A percentile compares a stretch with the other conserved stretches of the same genome.
Conservation (phyloP, 2,888 invertebrate genomes). For the Tetheella fluctuosa region DNA sequence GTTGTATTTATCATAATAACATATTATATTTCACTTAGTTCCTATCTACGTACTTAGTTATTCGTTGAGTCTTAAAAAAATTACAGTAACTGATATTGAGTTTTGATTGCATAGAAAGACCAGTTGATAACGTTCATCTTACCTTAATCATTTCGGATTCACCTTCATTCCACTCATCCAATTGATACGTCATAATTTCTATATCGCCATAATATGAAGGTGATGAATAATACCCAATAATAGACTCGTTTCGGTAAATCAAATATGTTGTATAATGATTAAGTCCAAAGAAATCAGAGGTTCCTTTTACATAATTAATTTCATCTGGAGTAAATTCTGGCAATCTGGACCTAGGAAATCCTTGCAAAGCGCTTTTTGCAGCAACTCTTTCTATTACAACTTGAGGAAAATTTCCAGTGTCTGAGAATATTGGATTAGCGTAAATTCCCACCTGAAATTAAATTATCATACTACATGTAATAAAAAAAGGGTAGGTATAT, state of each 20-base stretch:
- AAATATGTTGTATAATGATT: slow-evolving; percentile 86
- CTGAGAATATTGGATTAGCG: slow-evolving; percentile 84
- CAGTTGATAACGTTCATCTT: slow-evolving; percentile 10
- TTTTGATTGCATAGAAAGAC: too few relatives aligned
- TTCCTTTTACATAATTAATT: slow-evolving; percentile 81
- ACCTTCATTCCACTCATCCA: slow-evolving; percentile 31
- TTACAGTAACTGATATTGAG: too few relatives aligned
- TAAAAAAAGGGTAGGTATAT: background rate
- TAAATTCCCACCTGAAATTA: slow-evolving; percentile 80
- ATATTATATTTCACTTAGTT: too few relatives aligned
- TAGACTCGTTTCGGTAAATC: slow-evolving; percentile 57
- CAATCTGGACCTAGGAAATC: slow-evolving; percentile 81
- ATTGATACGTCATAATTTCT: slow-evolving; percentile 26
- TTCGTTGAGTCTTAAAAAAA: background rate
- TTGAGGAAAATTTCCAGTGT: slow-evolving; percentile 85
- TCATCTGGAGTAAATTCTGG: slow-evolving; percentile 85
- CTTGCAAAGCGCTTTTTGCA: slow-evolving; percentile 82
- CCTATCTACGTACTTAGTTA: too few relatives aligned
- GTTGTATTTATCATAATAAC: too few relatives aligned
- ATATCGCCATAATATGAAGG: slow-evolving; percentile 51
- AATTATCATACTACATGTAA: slow-evolving; percentile 16
- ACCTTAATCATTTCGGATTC: slow-evolving; percentile 30
- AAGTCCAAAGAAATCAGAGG: slow-evolving; percentile 87
- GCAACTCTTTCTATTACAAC: slow-evolving; percentile 82
- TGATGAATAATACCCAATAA: slow-evolving; percentile 23